These are phyloP conservation scores for Actias luna DNA, from an alignment of 2,888 invertebrate genomes.

Conservation along the genomic window DNA sequence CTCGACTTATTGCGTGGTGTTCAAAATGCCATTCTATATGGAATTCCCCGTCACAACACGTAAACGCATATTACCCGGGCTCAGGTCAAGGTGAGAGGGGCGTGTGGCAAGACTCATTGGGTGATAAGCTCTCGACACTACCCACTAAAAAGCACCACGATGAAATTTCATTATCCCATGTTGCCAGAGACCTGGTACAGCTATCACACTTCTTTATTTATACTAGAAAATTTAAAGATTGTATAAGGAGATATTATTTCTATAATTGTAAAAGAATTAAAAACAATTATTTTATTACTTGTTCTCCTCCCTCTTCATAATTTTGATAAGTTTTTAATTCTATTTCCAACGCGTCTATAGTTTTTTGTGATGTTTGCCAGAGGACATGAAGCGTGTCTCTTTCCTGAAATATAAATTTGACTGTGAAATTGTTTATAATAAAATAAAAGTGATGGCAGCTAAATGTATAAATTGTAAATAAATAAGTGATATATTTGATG, in stretches of 20 bases:
- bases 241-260: neutral
- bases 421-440: neutral
- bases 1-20: no score
- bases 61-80: no score
- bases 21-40: no score
- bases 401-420: slow-evolving; percentile 72
- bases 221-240: neutral
- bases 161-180: no score
- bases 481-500: neutral
- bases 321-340: slow-evolving; percentile 83
- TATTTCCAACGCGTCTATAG: slow-evolving; percentile 84
- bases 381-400: slow-evolving; percentile 84
- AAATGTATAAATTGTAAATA: neutral
- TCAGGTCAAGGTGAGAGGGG: no score
- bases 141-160: no score
- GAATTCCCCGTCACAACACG: no score
- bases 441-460: neutral
- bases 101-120: no score
- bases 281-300: slow-evolving; percentile 40
- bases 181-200: no score
- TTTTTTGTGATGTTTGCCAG: slow-evolving; percentile 85
- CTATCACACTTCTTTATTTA: neutral
- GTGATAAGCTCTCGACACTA: no score
- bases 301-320: slow-evolving; percentile 53
- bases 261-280: slow-evolving; percentile 1